Conservation (phyloP, 2,113 vertebrate species). For the Tonatia bakeri region DNA sequence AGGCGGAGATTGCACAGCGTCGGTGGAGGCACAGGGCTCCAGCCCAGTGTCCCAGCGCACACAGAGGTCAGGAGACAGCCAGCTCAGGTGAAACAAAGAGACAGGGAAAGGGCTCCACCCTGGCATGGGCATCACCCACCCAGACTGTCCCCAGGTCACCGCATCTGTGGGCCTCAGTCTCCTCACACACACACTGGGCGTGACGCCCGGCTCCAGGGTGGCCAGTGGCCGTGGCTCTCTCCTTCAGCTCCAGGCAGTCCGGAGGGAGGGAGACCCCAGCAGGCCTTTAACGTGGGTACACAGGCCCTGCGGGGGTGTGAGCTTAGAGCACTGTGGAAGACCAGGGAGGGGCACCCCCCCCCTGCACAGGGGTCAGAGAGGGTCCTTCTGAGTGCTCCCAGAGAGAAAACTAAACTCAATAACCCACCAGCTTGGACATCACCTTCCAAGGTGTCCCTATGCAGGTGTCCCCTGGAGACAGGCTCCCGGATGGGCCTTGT, state of each 20-base stretch:
- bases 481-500: not conserved
- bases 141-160: not conserved
- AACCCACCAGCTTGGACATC: not conserved
- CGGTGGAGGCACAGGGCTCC: not conserved
- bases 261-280: not conserved
- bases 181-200: not conserved
- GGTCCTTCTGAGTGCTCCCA: not conserved
- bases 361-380: not conserved
- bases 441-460: too few relatives aligned
- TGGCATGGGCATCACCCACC: not conserved
- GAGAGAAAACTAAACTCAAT: not conserved
- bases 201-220: not conserved
- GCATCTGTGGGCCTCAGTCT: not conserved
- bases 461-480: not conserved
- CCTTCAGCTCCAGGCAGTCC: not conserved
- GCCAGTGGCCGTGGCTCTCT: not conserved
- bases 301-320: not conserved
- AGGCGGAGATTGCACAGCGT: not conserved
- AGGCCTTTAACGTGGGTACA: not conserved
- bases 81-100: not conserved
- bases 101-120: not conserved
- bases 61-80: not conserved
- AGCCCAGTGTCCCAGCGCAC: accelerated
- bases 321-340: not conserved
- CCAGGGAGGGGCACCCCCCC: too few relatives aligned